phyloP scores from a whole-genome alignment of 23 tunicate species.

The Styela plicata region DNA sequence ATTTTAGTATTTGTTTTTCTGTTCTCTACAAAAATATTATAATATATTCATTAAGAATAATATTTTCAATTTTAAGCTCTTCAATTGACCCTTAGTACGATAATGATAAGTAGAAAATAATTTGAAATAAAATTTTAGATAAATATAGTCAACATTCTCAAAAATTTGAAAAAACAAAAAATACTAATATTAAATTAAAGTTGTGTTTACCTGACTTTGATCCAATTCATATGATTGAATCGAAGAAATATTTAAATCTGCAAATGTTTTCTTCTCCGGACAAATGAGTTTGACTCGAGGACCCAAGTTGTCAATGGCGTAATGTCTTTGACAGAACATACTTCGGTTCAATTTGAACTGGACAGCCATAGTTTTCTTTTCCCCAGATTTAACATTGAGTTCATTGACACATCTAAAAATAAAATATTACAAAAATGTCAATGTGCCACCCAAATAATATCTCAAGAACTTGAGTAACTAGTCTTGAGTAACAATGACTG shows the following conservation, averaged over 20 bases:
- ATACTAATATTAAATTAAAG: neutral
- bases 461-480: neutral
- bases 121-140: neutral
- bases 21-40: too few relatives aligned
- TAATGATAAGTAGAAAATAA: neutral
- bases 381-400: neutral
- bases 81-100: too few relatives aligned
- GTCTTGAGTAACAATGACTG: too few relatives aligned
- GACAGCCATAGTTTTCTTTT: neutral
- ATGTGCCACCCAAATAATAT: neutral
- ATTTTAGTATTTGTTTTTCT: too few relatives aligned
- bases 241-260: neutral
- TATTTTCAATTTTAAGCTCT: too few relatives aligned
- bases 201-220: conserved; percentile 2
- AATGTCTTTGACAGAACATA: conserved; percentile 29
- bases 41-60: too few relatives aligned
- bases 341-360: conserved; percentile 40
- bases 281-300: conserved; percentile 2
- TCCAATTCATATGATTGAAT: neutral
- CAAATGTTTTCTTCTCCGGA: neutral
- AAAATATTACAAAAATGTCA: neutral
- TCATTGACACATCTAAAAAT: conserved; percentile 27
- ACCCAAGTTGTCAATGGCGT: conserved; percentile 17
- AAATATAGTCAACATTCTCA: too few relatives aligned
- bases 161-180: neutral